phyloP scores from a whole-genome alignment of 1,140 invertebrate genomes.

The Ips typographus region DNA sequence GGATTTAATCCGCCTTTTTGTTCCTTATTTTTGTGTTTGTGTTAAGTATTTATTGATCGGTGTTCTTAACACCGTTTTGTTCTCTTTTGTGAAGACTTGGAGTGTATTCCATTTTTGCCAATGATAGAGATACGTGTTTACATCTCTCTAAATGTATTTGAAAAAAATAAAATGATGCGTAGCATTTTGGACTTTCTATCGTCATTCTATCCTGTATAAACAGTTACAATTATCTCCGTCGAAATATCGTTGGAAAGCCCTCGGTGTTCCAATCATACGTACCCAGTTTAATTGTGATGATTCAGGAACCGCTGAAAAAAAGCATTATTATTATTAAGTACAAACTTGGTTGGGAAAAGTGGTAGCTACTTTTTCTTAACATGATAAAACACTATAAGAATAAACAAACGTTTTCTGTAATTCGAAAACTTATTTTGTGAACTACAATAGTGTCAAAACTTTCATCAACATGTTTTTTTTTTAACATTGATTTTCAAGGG shows the following conservation, averaged over 20 bases:
- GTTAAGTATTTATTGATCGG: neutral
- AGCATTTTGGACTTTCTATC: neutral
- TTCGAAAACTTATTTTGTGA: too few relatives aligned
- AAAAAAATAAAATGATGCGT: constrained; percentile 9
- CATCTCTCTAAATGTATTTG: constrained; percentile 19
- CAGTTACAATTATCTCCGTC: constrained; percentile 16
- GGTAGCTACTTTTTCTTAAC: too few relatives aligned
- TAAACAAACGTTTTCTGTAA: too few relatives aligned
- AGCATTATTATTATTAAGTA: too few relatives aligned
- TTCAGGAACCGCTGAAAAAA: too few relatives aligned
- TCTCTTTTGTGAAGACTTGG: neutral
- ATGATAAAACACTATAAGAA: too few relatives aligned
- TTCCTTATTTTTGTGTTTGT: constrained; percentile 15
- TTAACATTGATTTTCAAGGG: too few relatives aligned
- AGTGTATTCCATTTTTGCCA: neutral
- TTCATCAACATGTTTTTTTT: too few relatives aligned
- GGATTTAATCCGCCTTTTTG: constrained; percentile 59
- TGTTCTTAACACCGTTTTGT: neutral
- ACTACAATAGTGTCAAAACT: too few relatives aligned
- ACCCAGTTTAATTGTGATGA: neutral
- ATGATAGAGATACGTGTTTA: neutral
- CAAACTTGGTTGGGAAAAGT: too few relatives aligned
- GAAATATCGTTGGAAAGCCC: constrained; percentile 1
- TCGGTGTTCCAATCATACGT: constrained; percentile 2
- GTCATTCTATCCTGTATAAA: constrained; percentile 12